These are phyloP conservation scores for Idaea straminata DNA, from an alignment of 2,888 invertebrate genomes.

Conservation along the genomic window DNA sequence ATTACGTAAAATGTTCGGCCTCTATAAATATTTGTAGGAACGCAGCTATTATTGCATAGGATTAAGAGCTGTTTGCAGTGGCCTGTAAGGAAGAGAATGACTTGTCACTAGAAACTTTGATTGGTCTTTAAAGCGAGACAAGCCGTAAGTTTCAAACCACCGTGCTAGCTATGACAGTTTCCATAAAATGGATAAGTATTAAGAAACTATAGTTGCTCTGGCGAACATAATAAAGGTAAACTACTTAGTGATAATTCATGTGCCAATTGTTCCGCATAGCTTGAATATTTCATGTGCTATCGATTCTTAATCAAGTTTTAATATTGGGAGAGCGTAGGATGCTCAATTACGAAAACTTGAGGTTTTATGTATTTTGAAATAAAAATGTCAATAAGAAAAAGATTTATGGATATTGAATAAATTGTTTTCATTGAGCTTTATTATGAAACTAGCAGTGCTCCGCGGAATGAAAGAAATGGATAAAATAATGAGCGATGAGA, in stretches of 20 bases:
- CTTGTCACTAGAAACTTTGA: conserved; percentile 51
- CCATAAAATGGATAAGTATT: conserved; percentile 56
- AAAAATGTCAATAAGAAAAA: neutral
- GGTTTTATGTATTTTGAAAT: neutral
- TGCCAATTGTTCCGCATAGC: conserved; percentile 26
- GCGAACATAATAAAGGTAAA: conserved; percentile 42
- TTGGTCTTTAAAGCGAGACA: conserved; percentile 56
- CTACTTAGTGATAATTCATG: conserved; percentile 26
- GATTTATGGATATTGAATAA: neutral
- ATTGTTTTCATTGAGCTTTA: neutral
- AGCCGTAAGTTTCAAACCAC: conserved; percentile 31
- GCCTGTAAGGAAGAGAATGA: conserved; percentile 61
- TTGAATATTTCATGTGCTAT: conserved; percentile 4
- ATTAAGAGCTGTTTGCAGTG: conserved; percentile 64
- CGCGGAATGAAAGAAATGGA: too few relatives aligned
- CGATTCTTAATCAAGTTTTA: neutral
- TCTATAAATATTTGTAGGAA: conserved; percentile 58
- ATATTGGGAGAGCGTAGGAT: neutral
- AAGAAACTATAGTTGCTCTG: conserved; percentile 55
- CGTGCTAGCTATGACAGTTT: conserved; percentile 38
- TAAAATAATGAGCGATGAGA: too few relatives aligned
- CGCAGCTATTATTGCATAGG: conserved; percentile 49
- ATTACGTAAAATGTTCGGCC: conserved; percentile 68
- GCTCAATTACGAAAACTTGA: neutral
- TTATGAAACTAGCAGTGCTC: neutral